Conservation (phyloP, 1,140 invertebrate species). For the Cotesia glomerata region DNA sequence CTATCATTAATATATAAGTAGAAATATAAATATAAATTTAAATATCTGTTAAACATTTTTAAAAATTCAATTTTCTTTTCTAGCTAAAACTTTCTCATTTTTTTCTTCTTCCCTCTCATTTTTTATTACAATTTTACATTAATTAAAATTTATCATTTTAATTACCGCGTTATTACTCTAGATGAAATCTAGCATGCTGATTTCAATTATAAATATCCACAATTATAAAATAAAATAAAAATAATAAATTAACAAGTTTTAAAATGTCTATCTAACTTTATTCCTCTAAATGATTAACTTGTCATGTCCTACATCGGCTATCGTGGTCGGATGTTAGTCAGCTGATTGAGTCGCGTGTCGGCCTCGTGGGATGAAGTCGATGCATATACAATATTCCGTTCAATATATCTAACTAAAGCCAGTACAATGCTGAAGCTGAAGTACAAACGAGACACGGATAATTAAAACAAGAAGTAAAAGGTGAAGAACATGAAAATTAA, state of each 20-base stretch:
- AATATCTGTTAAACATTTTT: not conserved
- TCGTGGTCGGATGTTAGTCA: conserved; percentile 34
- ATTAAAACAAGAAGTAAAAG: no score
- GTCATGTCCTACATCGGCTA: conserved; percentile 23
- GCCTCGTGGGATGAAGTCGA: not conserved
- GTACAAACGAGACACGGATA: no score
- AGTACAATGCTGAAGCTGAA: no score
- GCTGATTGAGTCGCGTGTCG: conserved; percentile 4
- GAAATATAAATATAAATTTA: not conserved
- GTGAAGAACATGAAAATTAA: no score
- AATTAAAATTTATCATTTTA: not conserved
- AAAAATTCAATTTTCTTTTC: conserved; percentile 3
- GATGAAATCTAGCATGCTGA: no score
- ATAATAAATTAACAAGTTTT: not conserved
- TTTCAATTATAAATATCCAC: no score
- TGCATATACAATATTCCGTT: not conserved
- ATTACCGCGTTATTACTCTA: no score
- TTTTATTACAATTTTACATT: not conserved
- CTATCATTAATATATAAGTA: not conserved
- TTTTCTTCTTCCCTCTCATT: not conserved
- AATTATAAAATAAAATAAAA: not conserved
- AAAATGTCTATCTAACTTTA: no score
- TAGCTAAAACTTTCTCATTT: not conserved
- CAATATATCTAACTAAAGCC: no score
- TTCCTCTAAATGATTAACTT: conserved; percentile 5